Evolutionary conservation across 1,140 invertebrate genomes (phyloP).

Genomic region (Drosophila equinoxialis): DNA sequence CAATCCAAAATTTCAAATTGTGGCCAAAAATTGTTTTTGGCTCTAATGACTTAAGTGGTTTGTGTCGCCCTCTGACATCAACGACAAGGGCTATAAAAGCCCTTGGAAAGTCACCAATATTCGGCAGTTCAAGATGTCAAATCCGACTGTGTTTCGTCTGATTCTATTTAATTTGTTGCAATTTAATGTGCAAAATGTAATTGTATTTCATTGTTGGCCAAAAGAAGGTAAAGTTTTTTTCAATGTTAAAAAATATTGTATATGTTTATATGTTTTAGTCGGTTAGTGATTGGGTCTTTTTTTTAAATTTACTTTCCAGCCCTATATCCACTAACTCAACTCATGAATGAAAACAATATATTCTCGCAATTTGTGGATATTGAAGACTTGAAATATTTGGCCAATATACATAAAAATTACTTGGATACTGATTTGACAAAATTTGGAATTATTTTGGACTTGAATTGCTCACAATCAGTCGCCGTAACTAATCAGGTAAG

Average conservation of each 20-base stretch:
- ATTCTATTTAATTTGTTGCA: slow-evolving; percentile 70
- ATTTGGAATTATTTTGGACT: slow-evolving; percentile 64
- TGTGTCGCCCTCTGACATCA: not conserved
- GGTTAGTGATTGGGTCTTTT: not conserved
- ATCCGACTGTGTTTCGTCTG: slow-evolving; percentile 48
- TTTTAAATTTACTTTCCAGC: slow-evolving; percentile 11
- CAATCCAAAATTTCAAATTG: slow-evolving; percentile 29
- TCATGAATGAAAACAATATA: slow-evolving; percentile 44
- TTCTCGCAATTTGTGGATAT: slow-evolving; percentile 64
- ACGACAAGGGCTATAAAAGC: slow-evolving; percentile 50
- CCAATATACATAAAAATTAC: slow-evolving; percentile 49
- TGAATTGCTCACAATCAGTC: slow-evolving; percentile 47
- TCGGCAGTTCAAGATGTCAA: slow-evolving; percentile 34
- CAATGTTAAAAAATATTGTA: not conserved
- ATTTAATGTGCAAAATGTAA: slow-evolving; percentile 46
- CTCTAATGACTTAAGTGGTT: slow-evolving; percentile 54
- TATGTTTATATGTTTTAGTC: too few relatives aligned
- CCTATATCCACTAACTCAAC: slow-evolving; percentile 34
- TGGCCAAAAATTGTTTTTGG: slow-evolving; percentile 49
- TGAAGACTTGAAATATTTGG: slow-evolving; percentile 18
- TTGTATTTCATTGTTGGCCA: slow-evolving; percentile 72
- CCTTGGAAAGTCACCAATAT: not conserved
- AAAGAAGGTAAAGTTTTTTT: not conserved
- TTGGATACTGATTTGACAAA: slow-evolving; percentile 50
- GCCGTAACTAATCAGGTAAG: slow-evolving; percentile 58